phyloP scores from a whole-genome alignment of 2,888 invertebrate genomes.

The Leptinotarsa rubiginosa region DNA sequence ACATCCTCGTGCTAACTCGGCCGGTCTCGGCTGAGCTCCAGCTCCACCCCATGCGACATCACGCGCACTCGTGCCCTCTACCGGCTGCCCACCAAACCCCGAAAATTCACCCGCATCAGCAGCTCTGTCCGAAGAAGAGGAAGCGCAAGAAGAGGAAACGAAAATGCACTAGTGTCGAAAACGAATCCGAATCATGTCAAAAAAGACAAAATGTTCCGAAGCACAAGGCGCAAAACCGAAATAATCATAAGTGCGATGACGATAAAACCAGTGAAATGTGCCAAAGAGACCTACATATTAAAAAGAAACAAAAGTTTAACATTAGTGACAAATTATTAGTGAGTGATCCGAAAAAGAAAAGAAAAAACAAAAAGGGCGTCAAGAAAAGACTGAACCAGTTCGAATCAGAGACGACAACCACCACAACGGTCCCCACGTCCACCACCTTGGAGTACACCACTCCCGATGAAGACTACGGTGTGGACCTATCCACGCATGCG shows the following conservation, averaged over 20 bases:
- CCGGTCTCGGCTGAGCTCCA: slow-evolving; percentile 67
- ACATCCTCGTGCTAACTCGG: slow-evolving; percentile 78
- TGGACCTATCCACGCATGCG: slow-evolving; percentile 63
- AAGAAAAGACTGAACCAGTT: slow-evolving; percentile 66
- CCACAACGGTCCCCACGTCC: slow-evolving; percentile 66
- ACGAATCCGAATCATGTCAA: slow-evolving; percentile 52
- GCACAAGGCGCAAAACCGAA: slow-evolving; percentile 66
- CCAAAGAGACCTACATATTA: slow-evolving; percentile 64
- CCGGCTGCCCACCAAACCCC: slow-evolving; percentile 51
- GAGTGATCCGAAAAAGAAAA: slow-evolving; percentile 63
- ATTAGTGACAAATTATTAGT: slow-evolving; percentile 55
- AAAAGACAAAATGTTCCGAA: slow-evolving; percentile 59
- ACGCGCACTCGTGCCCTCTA: slow-evolving; percentile 59
- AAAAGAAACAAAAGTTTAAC: slow-evolving; percentile 56
- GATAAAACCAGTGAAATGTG: slow-evolving; percentile 62
- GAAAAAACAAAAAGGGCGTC: slow-evolving; percentile 66
- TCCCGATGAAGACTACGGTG: slow-evolving; percentile 63
- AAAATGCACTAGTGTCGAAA: slow-evolving; percentile 60
- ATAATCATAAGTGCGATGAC: slow-evolving; percentile 56
- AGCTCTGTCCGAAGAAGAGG: slow-evolving; percentile 68
- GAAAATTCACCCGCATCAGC: slow-evolving; percentile 61
- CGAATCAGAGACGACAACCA: slow-evolving; percentile 64
- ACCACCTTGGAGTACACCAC: slow-evolving; percentile 69
- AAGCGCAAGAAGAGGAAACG: slow-evolving; percentile 68
- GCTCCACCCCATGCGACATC: slow-evolving; percentile 66